Evolutionary conservation across 2,888 invertebrate species (phyloP), one percentile per base, ranked within the genome.

Genomic region (Dryococelus australis): DNA sequence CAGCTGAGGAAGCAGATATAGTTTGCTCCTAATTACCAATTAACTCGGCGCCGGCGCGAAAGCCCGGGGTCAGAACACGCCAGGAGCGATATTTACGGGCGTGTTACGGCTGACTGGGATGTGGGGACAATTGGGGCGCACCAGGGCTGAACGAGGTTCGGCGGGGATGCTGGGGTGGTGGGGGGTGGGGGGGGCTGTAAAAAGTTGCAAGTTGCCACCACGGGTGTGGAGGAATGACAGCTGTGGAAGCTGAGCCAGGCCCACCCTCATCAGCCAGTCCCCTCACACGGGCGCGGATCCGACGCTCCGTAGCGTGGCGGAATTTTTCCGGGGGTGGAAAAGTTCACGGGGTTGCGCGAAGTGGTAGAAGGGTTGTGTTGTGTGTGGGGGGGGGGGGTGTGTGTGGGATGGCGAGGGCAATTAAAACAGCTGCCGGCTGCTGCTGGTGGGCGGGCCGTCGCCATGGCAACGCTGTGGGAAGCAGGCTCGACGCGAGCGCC

Each of bases 361-460:
- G 47, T n/a, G 65, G 65, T n/a, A n/a, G n/a, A n/a, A n/a, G n/a
- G n/a, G n/a, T n/a, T n/a, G n/a, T n/a, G n/a, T n/a, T n/a, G n/a
- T n/a, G 8, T 20, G 65, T 8, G 13, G 20, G 4, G 65, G 10
- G 24, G 65, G 6, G 20, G 8, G n/a, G 65, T 8, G 8, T 8
- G n/a, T 10, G 65, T 12, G 35, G 65, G 24, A n/a, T 65, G 65
- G 65, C 8, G 65, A 20, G 2, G 65, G 20, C 65, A 65, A 65
- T 65, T 65, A 65, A 65, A 65, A 65, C 65, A 65, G 65, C 65
- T 65, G 65, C 65, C 65, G 6, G n/a, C 65, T n/a, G 65, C 65
- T n/a, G 65, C n/a, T 20, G n/a, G 65, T n/a, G 65, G 65, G 65
- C 65, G 65, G 65, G 65, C 24, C 65, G 65, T 65, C 24, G 65